Evolutionary conservation across 2,113 vertebrate species (phyloP), one percentile per base, ranked within the genome.

Genomic region (Urocynchramus pylzowi): DNA sequence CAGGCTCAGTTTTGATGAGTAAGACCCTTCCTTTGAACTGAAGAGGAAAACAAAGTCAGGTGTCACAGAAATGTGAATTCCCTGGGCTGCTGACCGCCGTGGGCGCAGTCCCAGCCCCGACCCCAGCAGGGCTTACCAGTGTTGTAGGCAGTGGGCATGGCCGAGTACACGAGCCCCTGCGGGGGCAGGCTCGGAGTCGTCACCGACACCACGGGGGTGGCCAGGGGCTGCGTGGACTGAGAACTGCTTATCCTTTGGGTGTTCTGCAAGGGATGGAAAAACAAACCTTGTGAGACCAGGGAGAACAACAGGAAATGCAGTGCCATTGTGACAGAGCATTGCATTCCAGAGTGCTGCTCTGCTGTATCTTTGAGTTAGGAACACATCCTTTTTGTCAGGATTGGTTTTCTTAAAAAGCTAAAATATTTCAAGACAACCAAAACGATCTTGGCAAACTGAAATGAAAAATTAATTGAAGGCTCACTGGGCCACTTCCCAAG

Each of bases 151-250:
- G 99, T 99, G 30, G 99, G 99, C 99, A 99, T 99, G 93, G 99
- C 99, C 33, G 99, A 99, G 96, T 99, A 99, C 63, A 99, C 98
- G 69, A 99, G 97, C 80, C 99, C 99, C 98, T 99, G 99, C 0
- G 99, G 98, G 76, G 99, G 98, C 98, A 99, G 97, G 93, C 99
- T 99, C 13, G 99, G 99, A 89, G 99, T 99, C 91, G 99, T 99
- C 97, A 99, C 99, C 11, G 99, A 99, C 96, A 99, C 99, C 60
- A 99, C 99, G 8, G 99, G 99, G 68, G 99, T 99, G 93, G 99
- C 99, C 69, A 99, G 98, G 33, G 98, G 97, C 95, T 99, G 99
- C 47, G 97, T 97, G 85, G 99, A 98, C 97, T 99, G 99, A 95
- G 99, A 99, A 93, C 98, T 99, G 97, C 97, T 99, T 98, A 99